Evolutionary conservation across 2,888 invertebrate genomes (phyloP).

Genomic region (Trichogramma evanescens): DNA sequence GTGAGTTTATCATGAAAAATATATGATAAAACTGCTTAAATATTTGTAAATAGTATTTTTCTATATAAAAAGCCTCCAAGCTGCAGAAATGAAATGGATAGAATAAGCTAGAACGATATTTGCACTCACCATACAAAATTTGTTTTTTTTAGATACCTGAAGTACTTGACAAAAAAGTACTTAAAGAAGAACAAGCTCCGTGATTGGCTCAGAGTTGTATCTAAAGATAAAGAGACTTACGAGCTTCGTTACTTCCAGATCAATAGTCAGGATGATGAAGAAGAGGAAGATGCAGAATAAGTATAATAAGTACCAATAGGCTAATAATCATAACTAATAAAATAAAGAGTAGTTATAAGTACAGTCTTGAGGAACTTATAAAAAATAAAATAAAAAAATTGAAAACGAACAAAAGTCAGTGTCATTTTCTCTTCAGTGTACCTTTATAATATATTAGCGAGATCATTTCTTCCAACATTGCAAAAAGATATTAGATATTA

Average conservation of each 20-base stretch:
- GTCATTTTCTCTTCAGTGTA: no score
- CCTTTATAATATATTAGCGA: no score
- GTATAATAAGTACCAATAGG: constrained; percentile 26
- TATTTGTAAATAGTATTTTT: background rate
- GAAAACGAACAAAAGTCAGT: no score
- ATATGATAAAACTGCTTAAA: constrained; percentile 9
- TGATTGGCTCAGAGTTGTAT: constrained; percentile 99
- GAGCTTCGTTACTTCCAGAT: constrained; percentile 99
- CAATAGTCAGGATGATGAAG: constrained; percentile 66
- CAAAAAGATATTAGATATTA: no score
- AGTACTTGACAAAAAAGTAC: constrained; percentile 99
- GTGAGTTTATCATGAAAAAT: constrained; percentile 42
- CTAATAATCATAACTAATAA: no score
- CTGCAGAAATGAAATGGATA: background rate
- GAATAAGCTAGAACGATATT: constrained; percentile 15
- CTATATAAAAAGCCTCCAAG: background rate
- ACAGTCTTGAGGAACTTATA: no score
- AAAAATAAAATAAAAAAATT: no score
- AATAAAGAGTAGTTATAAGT: no score
- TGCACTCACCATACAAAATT: constrained; percentile 21
- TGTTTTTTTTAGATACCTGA: constrained; percentile 70
- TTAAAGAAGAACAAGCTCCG: constrained; percentile 98
- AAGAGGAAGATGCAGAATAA: constrained; percentile 84
- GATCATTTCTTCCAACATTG: no score
- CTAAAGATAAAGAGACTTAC: constrained; percentile 90